Conservation (phyloP, 2,113 vertebrate genomes). For the Pelodiscus sinensis region DNA sequence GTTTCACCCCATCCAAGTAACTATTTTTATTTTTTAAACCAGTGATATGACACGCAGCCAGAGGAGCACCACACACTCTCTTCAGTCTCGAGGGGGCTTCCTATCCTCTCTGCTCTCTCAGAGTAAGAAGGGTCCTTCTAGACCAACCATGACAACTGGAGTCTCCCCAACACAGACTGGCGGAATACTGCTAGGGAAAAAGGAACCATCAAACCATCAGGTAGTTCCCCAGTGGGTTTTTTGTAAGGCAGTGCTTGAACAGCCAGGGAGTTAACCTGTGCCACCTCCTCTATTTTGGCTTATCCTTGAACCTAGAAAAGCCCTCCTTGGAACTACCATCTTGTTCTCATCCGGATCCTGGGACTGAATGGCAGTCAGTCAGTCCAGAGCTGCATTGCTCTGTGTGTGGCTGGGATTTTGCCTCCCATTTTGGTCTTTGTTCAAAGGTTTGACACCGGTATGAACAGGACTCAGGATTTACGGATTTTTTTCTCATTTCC, state of each 20-base stretch:
- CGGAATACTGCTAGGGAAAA: conserved; percentile 75
- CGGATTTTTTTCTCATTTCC: not conserved
- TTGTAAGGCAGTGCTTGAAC: not conserved
- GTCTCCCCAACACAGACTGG: conserved; percentile 81
- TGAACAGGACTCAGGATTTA: not conserved
- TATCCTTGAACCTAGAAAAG: conserved; percentile 26
- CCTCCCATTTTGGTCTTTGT: not conserved
- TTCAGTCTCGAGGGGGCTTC: conserved; percentile 87
- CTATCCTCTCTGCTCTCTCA: conserved; percentile 92
- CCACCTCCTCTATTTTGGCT: not conserved
- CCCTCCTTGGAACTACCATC: not conserved
- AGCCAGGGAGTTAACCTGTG: not conserved
- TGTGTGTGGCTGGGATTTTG: not conserved
- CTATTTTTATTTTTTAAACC: conserved; percentile 13
- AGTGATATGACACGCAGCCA: conserved; percentile 93
- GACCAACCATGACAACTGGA: conserved; percentile 64
- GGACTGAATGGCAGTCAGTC: not conserved
- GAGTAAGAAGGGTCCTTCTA: conserved; percentile 83
- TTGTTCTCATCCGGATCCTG: not conserved
- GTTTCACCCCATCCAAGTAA: not conserved
- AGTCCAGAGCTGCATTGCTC: not conserved
- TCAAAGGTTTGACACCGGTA: not conserved
- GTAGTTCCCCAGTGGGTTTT: conserved; percentile 65
- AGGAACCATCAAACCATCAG: conserved; percentile 82
- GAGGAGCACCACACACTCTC: conserved; percentile 79